These are phyloP conservation scores for Phalloptychus januarius DNA, from an alignment of 2,797 vertebrate species.

Conservation along the genomic window DNA sequence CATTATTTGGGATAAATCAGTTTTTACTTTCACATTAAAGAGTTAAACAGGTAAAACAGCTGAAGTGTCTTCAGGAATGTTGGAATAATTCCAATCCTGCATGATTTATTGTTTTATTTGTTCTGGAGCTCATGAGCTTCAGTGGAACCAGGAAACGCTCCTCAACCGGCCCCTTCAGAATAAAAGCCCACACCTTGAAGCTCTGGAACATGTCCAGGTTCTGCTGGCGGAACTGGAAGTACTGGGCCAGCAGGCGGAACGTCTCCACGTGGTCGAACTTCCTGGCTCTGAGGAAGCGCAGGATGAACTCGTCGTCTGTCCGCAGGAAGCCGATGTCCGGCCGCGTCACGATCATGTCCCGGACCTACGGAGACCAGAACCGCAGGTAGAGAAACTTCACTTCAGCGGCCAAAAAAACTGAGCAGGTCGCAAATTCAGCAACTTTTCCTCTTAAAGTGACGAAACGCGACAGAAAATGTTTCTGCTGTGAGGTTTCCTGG, in stretches of 20 bases:
- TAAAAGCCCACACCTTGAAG: slow-evolving; percentile 83
- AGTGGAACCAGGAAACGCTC: too few relatives aligned
- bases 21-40: too few relatives aligned
- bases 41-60: too few relatives aligned
- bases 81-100: background rate
- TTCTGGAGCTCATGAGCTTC: too few relatives aligned
- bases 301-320: slow-evolving; percentile 97
- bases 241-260: slow-evolving; percentile 95
- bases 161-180: background rate
- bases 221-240: slow-evolving; percentile 98
- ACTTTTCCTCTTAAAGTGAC: too few relatives aligned
- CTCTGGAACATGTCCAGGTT: slow-evolving; percentile 99
- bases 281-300: slow-evolving; percentile 93
- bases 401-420: too few relatives aligned
- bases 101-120: too few relatives aligned
- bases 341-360: slow-evolving; percentile 98
- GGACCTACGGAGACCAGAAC: slow-evolving; percentile 70
- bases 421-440: too few relatives aligned
- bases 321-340: slow-evolving; percentile 98
- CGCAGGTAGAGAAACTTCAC: too few relatives aligned
- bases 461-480: too few relatives aligned
- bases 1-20: too few relatives aligned
- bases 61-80: background rate
- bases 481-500: too few relatives aligned
- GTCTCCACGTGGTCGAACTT: slow-evolving; percentile 97